These are phyloP conservation scores for Dendrolimus houi DNA, from an alignment of 2,888 invertebrate species.

Conservation along the genomic window DNA sequence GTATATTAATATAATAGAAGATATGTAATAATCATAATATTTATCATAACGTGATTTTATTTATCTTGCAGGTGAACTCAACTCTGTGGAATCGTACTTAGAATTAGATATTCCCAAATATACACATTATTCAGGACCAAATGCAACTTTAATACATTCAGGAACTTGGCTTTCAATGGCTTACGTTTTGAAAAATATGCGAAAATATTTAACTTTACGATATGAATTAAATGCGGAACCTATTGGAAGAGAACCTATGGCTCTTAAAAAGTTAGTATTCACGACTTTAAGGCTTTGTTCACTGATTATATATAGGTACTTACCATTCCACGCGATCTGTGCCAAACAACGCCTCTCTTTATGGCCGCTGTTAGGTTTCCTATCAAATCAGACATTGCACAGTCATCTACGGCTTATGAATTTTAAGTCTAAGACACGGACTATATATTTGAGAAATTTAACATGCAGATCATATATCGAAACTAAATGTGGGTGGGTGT, in stretches of 20 bases:
- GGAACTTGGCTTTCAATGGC: constrained; percentile 48
- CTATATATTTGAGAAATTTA: no score
- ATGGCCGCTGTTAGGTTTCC: no score
- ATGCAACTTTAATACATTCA: constrained; percentile 32
- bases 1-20: no score
- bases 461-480: no score
- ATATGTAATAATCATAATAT: background rate
- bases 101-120: constrained; percentile 33
- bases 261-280: constrained; percentile 29
- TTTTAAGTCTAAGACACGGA: no score
- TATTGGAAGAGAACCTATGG: constrained; percentile 20
- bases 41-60: background rate
- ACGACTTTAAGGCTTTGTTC: background rate
- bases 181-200: constrained; percentile 28
- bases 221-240: constrained; percentile 26
- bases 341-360: no score
- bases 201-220: constrained; percentile 25
- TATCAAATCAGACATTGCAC: no score
- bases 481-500: no score
- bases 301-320: no score
- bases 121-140: constrained; percentile 30
- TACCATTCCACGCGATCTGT: no score
- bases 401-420: no score
- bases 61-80: constrained; percentile 29
- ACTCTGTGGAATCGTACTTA: constrained; percentile 37